Percentiles rank a stretch among this genome's conserved stretches.
phyloP scores from a whole-genome alignment of 1,140 invertebrate species.

The Zophobas morio region DNA sequence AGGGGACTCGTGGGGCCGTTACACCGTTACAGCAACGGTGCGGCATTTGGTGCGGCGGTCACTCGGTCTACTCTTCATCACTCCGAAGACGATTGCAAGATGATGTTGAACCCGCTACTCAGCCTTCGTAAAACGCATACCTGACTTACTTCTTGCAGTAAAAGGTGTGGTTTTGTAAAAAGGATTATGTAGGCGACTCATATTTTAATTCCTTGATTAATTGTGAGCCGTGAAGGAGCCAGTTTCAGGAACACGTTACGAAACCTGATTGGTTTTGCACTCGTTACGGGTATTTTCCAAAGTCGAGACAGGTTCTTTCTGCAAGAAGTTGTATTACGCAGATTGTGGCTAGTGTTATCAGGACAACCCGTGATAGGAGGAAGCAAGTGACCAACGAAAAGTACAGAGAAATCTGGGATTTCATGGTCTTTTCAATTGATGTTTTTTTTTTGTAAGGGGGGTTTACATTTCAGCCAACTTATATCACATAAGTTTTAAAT shows the following conservation, averaged over 20 bases:
- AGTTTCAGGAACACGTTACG: conserved; percentile 14
- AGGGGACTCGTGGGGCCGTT: conserved; percentile 39
- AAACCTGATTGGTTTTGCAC: conserved; percentile 4
- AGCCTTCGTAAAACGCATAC: conserved; percentile 40
- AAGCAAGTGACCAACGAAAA: too few species aligned
- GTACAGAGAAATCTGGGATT: too few species aligned
- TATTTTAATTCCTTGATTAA: conserved; percentile 34
- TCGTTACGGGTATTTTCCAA: not conserved
- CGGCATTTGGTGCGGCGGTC: conserved; percentile 44
- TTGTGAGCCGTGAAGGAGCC: conserved; percentile 19
- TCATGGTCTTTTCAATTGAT: too few species aligned
- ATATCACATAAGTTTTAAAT: too few species aligned
- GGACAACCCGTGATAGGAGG: too few species aligned
- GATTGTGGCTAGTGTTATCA: too few species aligned
- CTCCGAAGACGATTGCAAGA: conserved; percentile 30
- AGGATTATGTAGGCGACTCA: conserved; percentile 20
- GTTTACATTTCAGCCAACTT: too few species aligned
- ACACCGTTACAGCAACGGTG: conserved; percentile 44
- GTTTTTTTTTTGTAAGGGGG: too few species aligned
- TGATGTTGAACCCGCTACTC: conserved; percentile 31
- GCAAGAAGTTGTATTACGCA: not conserved
- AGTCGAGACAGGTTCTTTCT: not conserved
- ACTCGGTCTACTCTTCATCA: conserved; percentile 44
- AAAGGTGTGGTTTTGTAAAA: conserved; percentile 40
- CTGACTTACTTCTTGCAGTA: conserved; percentile 33